phyloP scores from a whole-genome alignment of 2,797 vertebrate genomes.

The Petrocephalus schoutedeni region DNA sequence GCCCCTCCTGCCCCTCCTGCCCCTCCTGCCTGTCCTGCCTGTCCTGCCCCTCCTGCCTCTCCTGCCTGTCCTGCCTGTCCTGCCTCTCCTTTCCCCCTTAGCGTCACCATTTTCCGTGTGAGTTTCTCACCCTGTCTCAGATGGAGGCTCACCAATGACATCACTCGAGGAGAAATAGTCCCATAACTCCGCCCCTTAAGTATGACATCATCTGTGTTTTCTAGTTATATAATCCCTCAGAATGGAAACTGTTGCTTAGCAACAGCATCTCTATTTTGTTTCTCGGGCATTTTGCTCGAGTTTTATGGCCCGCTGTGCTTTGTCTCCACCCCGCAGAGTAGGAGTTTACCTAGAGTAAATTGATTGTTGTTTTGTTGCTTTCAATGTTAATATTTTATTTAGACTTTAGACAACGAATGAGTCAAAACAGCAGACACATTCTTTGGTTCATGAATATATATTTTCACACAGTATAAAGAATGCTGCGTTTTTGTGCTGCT shows the following conservation, averaged over 20 bases:
- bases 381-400: not conserved
- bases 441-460: not conserved
- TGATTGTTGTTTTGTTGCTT: not conserved
- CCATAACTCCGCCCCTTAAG: slow-evolving; percentile 23
- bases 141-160: not conserved
- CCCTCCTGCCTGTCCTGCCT: too few species aligned
- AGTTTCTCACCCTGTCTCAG: slow-evolving; percentile 12
- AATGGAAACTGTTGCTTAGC: slow-evolving; percentile 46
- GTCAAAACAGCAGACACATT: not conserved
- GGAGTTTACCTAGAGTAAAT: not conserved
- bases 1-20: too few species aligned
- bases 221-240: slow-evolving; percentile 39
- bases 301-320: not conserved
- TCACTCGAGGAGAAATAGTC: slow-evolving; percentile 16
- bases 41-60: too few species aligned
- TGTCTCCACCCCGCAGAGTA: not conserved
- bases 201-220: slow-evolving; percentile 36
- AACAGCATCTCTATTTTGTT: slow-evolving; percentile 33
- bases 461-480: not conserved
- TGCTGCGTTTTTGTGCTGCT: not conserved
- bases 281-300: not conserved
- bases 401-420: not conserved
- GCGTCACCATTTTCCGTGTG: slow-evolving; percentile 11
- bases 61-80: not conserved
- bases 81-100: not conserved